A percentile compares a stretch with the other conserved stretches of the same genome.
These are phyloP conservation scores for Magallana gigas DNA, from an alignment of 1,140 invertebrate species.

Conservation along the genomic window DNA sequence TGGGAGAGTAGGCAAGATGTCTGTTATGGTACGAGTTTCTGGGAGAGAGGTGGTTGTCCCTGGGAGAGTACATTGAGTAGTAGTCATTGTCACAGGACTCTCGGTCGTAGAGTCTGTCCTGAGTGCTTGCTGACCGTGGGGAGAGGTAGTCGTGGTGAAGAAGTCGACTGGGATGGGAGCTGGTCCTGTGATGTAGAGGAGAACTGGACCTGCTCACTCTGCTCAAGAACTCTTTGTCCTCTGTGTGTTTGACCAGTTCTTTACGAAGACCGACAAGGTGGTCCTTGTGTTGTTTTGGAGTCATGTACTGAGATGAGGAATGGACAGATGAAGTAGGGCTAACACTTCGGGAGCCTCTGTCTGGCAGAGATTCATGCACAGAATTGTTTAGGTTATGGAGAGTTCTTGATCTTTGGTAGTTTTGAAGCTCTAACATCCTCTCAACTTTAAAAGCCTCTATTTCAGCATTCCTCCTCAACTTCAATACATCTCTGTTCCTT, in stretches of 20 bases:
- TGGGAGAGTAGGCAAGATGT: background rate
- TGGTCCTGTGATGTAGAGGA: conserved; percentile 45
- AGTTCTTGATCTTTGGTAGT: conserved; percentile 54
- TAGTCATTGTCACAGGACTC: background rate
- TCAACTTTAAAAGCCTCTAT: conserved; percentile 74
- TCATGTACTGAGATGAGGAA: conserved; percentile 55
- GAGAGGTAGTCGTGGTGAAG: conserved; percentile 43
- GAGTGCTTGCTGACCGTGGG: conserved; percentile 5
- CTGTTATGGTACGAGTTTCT: background rate
- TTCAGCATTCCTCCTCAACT: conserved; percentile 63
- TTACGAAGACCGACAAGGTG: conserved; percentile 64
- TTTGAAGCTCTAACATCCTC: conserved; percentile 64
- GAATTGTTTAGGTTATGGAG: conserved; percentile 39
- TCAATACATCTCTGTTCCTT: conserved; percentile 60
- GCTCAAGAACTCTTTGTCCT: conserved; percentile 53
- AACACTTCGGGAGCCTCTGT: conserved; percentile 32
- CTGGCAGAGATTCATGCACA: conserved; percentile 7
- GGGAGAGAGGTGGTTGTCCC: background rate
- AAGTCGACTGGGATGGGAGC: conserved; percentile 50
- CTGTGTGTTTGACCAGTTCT: conserved; percentile 62
- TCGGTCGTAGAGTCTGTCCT: background rate
- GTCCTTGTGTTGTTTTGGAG: conserved; percentile 64
- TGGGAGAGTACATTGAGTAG: background rate
- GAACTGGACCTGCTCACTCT: conserved; percentile 52
- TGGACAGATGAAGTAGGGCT: conserved; percentile 39